phyloP scores from a whole-genome alignment of 2,113 vertebrate species.

The zebrafish (Danio rerio) region GRCz12tu NC_133177.1:37603001-37603500 shows the following conservation, averaged over 20 bases:
- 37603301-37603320: constrained; percentile 1
- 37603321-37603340: constrained; percentile 18
- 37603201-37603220: constrained; percentile 9
- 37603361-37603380: constrained; percentile 10
- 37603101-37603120: constrained; percentile 7
- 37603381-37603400: not conserved
- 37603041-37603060: not conserved
- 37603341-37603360: constrained; percentile 10
- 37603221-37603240: not conserved
- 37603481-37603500: constrained; percentile 45
- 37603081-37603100: not conserved
- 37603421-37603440: not conserved
- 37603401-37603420: constrained; percentile 29
- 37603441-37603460: constrained; percentile 44
- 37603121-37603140: constrained; percentile 10
- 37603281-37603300: constrained; percentile 32
- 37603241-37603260: constrained; percentile 21
- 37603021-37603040: too few relatives aligned
- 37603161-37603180: not conserved
- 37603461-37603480: constrained; percentile 43
- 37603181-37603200: constrained; percentile 5
- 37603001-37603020: too few relatives aligned
- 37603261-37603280: constrained; percentile 24
- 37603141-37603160: constrained; percentile 1
- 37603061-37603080: not conserved